Evolutionary conservation across 2,113 vertebrate genomes (phyloP).

Genomic region (Diadophis punctatus): DNA sequence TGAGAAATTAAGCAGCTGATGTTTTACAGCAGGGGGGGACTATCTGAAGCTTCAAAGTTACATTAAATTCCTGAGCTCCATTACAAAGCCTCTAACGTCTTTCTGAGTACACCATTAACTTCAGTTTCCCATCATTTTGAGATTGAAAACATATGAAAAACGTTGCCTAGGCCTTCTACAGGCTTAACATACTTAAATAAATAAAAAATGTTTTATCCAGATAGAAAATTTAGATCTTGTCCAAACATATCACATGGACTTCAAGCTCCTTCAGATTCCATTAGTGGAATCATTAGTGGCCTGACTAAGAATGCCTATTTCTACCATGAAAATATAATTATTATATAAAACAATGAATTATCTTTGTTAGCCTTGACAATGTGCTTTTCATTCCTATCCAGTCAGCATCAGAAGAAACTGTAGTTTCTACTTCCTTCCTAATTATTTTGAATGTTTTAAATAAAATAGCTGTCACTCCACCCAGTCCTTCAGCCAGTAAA

Average conservation of each 20-base stretch:
- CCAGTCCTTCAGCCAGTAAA: neutral
- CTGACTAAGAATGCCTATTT: neutral
- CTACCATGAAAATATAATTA: neutral
- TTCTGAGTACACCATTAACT: neutral
- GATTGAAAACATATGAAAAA: neutral
- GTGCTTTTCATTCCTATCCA: neutral
- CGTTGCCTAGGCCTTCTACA: neutral
- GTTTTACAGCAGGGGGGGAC: neutral
- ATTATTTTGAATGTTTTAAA: neutral
- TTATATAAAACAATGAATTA: neutral
- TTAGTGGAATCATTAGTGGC: neutral
- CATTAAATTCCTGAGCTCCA: neutral
- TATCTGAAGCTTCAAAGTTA: neutral
- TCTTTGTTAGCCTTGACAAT: neutral
- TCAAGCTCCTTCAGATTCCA: neutral
- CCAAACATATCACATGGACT: neutral
- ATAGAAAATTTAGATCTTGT: neutral
- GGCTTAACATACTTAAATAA: neutral
- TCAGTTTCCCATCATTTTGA: neutral
- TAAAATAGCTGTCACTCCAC: neutral
- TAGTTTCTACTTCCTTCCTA: neutral
- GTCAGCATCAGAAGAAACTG: neutral
- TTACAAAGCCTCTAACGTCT: neutral
- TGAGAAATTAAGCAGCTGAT: accelerated
- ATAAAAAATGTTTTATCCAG: neutral